Evolutionary conservation across 1,140 invertebrate genomes (phyloP), one percentile per base, ranked within the genome.

Genomic region (Octopus sinensis): DNA sequence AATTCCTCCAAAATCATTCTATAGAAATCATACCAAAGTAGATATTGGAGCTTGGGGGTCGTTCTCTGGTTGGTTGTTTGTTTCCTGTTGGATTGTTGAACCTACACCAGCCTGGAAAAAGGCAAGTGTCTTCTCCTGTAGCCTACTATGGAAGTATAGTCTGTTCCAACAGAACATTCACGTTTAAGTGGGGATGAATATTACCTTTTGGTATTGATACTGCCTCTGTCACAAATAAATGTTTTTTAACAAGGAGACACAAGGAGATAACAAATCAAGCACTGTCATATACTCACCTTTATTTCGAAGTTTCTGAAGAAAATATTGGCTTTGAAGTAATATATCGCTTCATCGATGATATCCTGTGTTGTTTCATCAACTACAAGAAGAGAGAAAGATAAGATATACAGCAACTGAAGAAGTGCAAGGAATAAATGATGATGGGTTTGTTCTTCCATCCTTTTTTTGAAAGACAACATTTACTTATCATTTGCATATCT

Each of bases 271-370:
- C n/a, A 13, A 13, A 68, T 68, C 62, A 68, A 12, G n/a, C 62
- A 68, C n/a, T 68, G 30, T 68, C 62, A 68, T 68, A 77, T 12
- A 82, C 82, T 86, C 92, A 96, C 95, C 93, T 98, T 98, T 81
- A 99, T 97, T 92, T 99, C 98, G 91, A 98, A 99, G 75, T 97
- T 99, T 85, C 97, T 94, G 90, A 99, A 99, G 91, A 99, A 99
- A 7, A 99, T 97, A 92, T 99, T 99, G 4, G 98, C 97, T 92
- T 98, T 99, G 90, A 99, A 99, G 90, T 94, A 99, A 88, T 95
- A 96, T 10, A 99, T 92, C 53, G 97, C 95, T 93, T 99, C 98
- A 92, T 99, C 98, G 84, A 99, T 96, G 84, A 99, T 96, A 91
- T 99, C 98, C 30, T 43, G 30, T 43, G 30, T 43, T 84, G 93